These are phyloP conservation scores for Pyrrhosoma nymphula DNA, from an alignment of 2,888 invertebrate genomes.

Conservation along the genomic window DNA sequence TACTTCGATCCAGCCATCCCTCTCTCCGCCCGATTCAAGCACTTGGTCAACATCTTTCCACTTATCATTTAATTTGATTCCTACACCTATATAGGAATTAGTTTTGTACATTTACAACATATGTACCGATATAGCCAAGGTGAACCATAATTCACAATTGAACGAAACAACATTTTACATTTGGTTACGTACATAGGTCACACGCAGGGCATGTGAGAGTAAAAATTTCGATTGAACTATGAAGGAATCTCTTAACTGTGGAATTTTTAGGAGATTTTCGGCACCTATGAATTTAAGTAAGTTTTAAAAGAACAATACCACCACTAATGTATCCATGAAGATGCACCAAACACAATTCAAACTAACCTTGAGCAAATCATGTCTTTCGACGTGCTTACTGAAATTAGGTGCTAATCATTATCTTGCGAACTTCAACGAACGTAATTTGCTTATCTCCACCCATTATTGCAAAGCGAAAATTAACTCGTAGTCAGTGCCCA, in stretches of 20 bases:
- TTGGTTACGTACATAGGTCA: constrained; percentile 27
- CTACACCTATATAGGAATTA: constrained; percentile 59
- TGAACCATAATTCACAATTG: not conserved
- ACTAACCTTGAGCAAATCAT: constrained; percentile 59
- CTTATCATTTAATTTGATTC: constrained; percentile 46
- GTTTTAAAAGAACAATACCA: too few relatives aligned
- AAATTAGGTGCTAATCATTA: not conserved
- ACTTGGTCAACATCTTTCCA: constrained; percentile 76
- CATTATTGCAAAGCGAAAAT: not conserved
- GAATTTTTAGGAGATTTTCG: not conserved
- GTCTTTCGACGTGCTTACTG: not conserved
- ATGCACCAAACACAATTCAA: not conserved
- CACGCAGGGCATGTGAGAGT: constrained; percentile 33
- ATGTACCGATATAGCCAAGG: not conserved
- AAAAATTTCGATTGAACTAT: not conserved
- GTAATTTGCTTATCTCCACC: not conserved
- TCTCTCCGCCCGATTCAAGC: constrained; percentile 75
- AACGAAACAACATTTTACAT: not conserved
- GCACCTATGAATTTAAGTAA: constrained; percentile 31
- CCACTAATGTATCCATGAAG: not conserved
- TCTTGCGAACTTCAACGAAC: not conserved
- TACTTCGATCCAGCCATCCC: constrained; percentile 71
- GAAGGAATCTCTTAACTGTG: not conserved
- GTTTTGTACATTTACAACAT: not conserved
- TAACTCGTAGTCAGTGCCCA: not conserved